Evolutionary conservation across 30 jellyfish, hydroid and myxozoan genomes (phyloP), one percentile per base, ranked within the genome.

Genomic region (Mastigias papua): DNA sequence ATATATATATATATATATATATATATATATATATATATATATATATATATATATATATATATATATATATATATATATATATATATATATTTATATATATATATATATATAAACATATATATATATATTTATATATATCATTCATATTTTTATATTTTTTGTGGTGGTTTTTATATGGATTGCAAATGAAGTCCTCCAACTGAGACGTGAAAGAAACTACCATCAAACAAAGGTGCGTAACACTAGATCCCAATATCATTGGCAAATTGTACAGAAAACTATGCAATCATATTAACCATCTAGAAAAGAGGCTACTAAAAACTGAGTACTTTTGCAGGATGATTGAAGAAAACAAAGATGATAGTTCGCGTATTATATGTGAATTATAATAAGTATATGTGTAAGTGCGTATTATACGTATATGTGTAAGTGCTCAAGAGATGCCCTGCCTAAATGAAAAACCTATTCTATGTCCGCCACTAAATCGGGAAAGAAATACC

Each of bases 251-350:
- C 91, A 42, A 81, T 88, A 88, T 69, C 92, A 78, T 72, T 88
- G 96, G 91, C 91, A 79, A 78, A 88, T n/a, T 76, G 96, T 88
- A 88, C 92, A 88, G 88, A 78, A 88, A 80, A 80, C 57, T 88
- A 76, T 73, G 91, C 81, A 88, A 88, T 79, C 87, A 65, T 42
- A 73, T 73, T 70, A 84, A 84, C 71, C 94, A 82, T 72, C 32
- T 50, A 72, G 81, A 84, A 74, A 84, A 71, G 89, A 84, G 82
- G 81, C 82, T n/a, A n/a, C n/a, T 84, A 66, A 70, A 84, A 60
- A 51, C 94, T 42, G 88, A 84, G 71, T 66, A 71, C 94, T 84
- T 68, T 73, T 84, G 94, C 81, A 73, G 69, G 73, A 73, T 73
- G 94, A 86, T 74, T 64, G 84, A 86, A 72, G 82, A 86, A 89